Evolutionary conservation across 1,140 invertebrate genomes (phyloP), one percentile per base, ranked within the genome.

Genomic region (Cotesia vestalis): DNA sequence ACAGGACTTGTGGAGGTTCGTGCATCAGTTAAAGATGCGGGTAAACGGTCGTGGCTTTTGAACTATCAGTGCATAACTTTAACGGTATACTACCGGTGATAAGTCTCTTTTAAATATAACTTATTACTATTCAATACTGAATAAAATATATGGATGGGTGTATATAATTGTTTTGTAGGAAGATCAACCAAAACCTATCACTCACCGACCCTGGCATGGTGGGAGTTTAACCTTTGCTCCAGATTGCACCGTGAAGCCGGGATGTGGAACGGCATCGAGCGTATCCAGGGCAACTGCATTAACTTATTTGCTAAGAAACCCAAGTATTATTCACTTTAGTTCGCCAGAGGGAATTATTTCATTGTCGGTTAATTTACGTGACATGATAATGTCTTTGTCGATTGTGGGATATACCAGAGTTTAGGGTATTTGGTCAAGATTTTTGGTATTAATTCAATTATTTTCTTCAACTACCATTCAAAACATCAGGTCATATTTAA

Each of bases 201-300:
- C 17, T 64, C 62, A 53, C 9, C 36, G 20, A 61, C 12, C 5
- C 6, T 46, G 40, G 46, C 72, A 46, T 46, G 40, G 46, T 74
- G 17, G 27, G 70, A n/a, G 79, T 78, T 78, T 81, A 78, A 81
- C 75, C 76, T 78, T 79, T 79, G 77, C 77, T 80, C 79, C 67
- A 80, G 74, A 79, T 80, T 63, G 71, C 72, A 66, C 35, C 36
- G 53, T 73, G 71, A 66, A n/a, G n/a, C 8, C 71, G 63, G 76
- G 75, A 80, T 80, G 73, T 78, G 73, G 77, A 72, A 75, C 80
- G 74, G 74, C 69, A 68, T 73, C 60, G 73, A 79, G 66, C 76
- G 75, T 81, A 82, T 82, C 78, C 78, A 76, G 79, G 79, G 67
- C 79, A 77, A 40, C 62, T 66, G 63, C 60, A 70, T 34, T 70